Conservation (phyloP, 2,888 invertebrate genomes). For the Dasysyrphus albostriatus region DNA sequence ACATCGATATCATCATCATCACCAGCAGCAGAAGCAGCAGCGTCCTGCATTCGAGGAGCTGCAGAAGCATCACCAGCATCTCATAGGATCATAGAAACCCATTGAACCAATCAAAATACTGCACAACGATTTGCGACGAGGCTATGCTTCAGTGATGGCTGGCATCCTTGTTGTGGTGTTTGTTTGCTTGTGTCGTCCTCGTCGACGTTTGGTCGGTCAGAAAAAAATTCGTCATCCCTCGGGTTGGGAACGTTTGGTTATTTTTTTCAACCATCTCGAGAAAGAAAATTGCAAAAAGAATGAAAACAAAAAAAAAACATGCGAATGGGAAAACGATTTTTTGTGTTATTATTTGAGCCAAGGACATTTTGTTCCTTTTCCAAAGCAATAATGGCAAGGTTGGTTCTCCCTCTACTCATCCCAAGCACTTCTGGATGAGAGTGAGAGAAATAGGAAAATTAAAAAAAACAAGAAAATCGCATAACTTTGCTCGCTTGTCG, state of each 20-base stretch:
- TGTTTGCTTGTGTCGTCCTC: slow-evolving; percentile 36
- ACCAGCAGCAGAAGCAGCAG: slow-evolving; percentile 31
- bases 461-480: slow-evolving; percentile 64
- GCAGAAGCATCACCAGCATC: slow-evolving; percentile 60
- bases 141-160: slow-evolving; percentile 71
- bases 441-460: slow-evolving; percentile 62
- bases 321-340: slow-evolving; percentile 73
- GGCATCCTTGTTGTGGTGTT: slow-evolving; percentile 71
- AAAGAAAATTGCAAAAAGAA: slow-evolving; percentile 61
- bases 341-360: slow-evolving; percentile 74
- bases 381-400: slow-evolving; percentile 20
- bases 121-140: slow-evolving; percentile 73
- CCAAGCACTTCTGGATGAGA: slow-evolving; percentile 28
- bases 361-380: slow-evolving; percentile 71
- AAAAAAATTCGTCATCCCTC: slow-evolving; percentile 62
- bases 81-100: slow-evolving; percentile 68
- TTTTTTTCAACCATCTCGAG: slow-evolving; percentile 37
- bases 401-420: slow-evolving; percentile 45
- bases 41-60: slow-evolving; percentile 40
- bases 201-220: slow-evolving; percentile 55
- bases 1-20: slow-evolving; percentile 53
- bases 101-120: slow-evolving; percentile 76
- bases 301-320: slow-evolving; percentile 14
- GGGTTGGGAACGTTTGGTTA: slow-evolving; percentile 35
- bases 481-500: slow-evolving; percentile 67